Evolutionary conservation across 1,140 invertebrate species (phyloP).

Genomic region (Doryteuthis pealeii): DNA sequence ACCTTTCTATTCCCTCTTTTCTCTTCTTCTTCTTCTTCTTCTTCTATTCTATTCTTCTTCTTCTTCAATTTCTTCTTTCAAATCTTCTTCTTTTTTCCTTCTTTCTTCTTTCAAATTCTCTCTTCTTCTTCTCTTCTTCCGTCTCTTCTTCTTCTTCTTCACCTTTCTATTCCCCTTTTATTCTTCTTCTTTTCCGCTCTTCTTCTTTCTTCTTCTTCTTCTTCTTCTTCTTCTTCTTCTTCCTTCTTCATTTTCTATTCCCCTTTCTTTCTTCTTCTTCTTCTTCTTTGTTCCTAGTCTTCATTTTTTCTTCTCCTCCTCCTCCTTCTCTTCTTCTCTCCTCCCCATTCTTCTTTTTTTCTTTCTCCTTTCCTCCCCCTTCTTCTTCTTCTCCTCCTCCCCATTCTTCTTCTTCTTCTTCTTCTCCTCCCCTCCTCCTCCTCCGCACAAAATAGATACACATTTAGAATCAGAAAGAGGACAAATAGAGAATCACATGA

Average conservation of each 20-base stretch:
- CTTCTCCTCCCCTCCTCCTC: not conserved
- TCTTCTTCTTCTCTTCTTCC: not conserved
- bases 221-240: not conserved
- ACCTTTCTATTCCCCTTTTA: not conserved
- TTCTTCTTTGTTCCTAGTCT: not conserved
- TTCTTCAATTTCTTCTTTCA: not conserved
- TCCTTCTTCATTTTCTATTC: not conserved
- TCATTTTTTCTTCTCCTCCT: not conserved
- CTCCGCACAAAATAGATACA: no score
- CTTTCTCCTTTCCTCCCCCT: not conserved
- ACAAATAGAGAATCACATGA: no score
- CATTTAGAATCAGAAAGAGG: no score
- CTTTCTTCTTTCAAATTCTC: not conserved
- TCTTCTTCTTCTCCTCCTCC: not conserved
- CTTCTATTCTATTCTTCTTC: not conserved
- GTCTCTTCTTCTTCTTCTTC: not conserved
- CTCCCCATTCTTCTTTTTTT: no score
- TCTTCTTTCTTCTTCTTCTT: not conserved
- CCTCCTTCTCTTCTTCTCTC: not conserved
- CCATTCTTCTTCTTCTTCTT: not conserved
- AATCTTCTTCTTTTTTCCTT: not conserved
- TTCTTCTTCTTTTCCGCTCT: not conserved
- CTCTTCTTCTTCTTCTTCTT: constrained; percentile 1
- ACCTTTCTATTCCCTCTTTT: not conserved
- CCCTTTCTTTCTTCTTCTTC: not conserved